Conservation (phyloP, 2,888 invertebrate species). For the Calephelis perditalis region DNA sequence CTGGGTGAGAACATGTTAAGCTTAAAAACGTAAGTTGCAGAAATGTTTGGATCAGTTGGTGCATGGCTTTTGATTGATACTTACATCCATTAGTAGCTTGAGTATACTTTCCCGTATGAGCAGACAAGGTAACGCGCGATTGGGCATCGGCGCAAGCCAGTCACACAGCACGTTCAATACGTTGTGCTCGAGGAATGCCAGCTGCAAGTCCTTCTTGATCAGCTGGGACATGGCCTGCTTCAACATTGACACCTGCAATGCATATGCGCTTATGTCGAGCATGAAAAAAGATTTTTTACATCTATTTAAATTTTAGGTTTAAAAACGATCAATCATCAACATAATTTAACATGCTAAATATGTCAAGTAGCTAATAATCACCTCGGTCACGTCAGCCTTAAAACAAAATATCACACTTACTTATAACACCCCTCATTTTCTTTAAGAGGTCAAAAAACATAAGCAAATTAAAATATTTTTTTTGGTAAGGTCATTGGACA, state of each 20-base stretch:
- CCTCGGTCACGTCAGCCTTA: no score
- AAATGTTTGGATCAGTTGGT: constrained; percentile 91
- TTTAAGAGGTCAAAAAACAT: no score
- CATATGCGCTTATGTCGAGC: not conserved
- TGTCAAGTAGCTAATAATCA: no score
- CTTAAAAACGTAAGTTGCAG: constrained; percentile 90
- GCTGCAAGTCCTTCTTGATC: constrained; percentile 95
- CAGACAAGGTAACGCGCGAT: constrained; percentile 95
- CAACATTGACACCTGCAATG: constrained; percentile 85
- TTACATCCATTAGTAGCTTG: constrained; percentile 86
- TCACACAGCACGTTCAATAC: constrained; percentile 93
- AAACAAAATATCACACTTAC: no score
- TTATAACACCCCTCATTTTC: no score
- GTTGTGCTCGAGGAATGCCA: constrained; percentile 98
- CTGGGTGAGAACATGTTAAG: no score
- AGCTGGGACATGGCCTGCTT: constrained; percentile 93
- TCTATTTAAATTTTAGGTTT: no score
- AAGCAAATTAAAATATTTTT: no score
- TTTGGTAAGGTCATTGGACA: no score
- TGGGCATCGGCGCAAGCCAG: constrained; percentile 99
- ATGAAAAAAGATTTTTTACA: no score
- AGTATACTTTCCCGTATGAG: constrained; percentile 94
- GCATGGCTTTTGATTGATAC: constrained; percentile 35
- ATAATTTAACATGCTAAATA: no score
- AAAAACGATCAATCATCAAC: no score